Conservation (phyloP, 2,113 vertebrate species). For the Steatornis caripensis region DNA sequence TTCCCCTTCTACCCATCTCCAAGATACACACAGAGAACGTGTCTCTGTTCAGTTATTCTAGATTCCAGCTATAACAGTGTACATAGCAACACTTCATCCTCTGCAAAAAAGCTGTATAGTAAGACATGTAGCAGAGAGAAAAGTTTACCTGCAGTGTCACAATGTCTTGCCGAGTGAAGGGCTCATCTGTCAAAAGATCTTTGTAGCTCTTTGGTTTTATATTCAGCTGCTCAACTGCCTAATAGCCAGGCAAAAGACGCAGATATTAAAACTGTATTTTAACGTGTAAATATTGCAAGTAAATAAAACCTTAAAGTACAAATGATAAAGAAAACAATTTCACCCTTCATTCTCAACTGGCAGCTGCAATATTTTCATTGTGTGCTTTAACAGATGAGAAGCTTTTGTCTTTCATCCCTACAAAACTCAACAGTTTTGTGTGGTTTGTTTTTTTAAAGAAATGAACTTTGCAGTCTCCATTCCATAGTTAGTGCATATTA, state of each 20-base stretch:
- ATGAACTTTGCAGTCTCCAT: background rate
- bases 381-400: background rate
- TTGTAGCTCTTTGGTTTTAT: conserved; percentile 93
- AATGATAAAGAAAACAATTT: background rate
- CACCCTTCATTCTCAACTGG: background rate
- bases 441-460: background rate
- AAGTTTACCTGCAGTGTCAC: conserved; percentile 85
- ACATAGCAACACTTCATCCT: background rate
- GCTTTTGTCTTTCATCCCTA: background rate
- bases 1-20: background rate
- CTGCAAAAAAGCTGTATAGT: background rate
- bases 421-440: background rate
- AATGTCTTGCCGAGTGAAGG: conserved; percentile 90
- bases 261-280: background rate
- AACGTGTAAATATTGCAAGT: background rate
- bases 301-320: background rate
- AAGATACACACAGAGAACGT: background rate
- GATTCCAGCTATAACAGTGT: background rate
- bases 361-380: background rate
- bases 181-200: conserved; percentile 90
- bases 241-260: background rate
- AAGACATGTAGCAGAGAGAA: background rate
- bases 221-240: conserved; percentile 94
- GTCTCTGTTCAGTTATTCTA: background rate
- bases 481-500: background rate